Evolutionary conservation across 35 echinoderm and acorn worm species (phyloP), one percentile per base, ranked within the genome.

Genomic region (Anneissia japonica): DNA sequence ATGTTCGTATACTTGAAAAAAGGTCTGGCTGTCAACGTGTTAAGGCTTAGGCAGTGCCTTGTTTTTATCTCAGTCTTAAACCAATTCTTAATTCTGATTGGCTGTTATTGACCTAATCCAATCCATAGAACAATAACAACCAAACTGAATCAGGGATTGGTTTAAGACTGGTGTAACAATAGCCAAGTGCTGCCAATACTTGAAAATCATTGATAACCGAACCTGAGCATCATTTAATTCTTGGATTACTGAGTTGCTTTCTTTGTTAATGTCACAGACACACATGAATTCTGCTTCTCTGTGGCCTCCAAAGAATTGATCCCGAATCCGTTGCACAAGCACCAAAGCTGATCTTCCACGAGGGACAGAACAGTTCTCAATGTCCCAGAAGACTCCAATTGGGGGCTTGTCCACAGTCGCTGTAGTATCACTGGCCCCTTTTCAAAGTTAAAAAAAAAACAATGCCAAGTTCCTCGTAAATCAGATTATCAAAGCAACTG

Each of bases 321-420:
- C 96, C 34, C 96, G 74, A 74, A 99, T 93, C 19, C 87, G 82
- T 51, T 93, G 92, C 4, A 94, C 92, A 3, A 99, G 86, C 40
- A 83, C 86, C 41, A 99, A 75, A 5, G 96, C 96, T 17, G 96
- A 99, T 79, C 94, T 93, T 26, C 92, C 92, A 38, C 86, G 73
- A 4, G 96, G 96, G 1, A 99, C 96, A 26, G 84, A 77, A 40
- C 96, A 99, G 81, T 99, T 99, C 74, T 99, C 96, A 39, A 99
- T 99, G 82, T 99, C 96, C 96, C 96, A 99, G 84, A 99, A 99
- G 17, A 99, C 96, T 37, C 96, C 96, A 87, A 99, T 99, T 1
- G 96, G 91, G 31, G 96, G 92, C 37, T 38, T 36, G 34, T 36
- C 35, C 13, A 38, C 37, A 11, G 79, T 38, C 11, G 79, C 11